Evolutionary conservation across 1,140 invertebrate genomes (phyloP), one percentile per base, ranked within the genome.

Genomic region (Papilio polytes): DNA sequence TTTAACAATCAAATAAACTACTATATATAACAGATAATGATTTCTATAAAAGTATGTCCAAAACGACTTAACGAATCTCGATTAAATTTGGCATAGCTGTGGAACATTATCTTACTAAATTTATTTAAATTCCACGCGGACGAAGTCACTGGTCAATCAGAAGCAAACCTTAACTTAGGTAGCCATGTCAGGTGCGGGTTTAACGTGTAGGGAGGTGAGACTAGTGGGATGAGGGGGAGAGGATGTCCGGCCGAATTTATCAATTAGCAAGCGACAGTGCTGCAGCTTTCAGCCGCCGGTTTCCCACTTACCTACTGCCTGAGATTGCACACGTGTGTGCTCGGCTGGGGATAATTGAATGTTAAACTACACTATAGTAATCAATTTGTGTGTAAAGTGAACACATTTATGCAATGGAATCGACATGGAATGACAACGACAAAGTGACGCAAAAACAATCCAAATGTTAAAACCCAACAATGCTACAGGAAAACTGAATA

Each of bases 201-300:
- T 22, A 1, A 73, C 9, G 74, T 26, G 78, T 74, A 76, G 15
- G 66, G 77, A 70, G 77, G 80, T 59, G 12, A 41, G 26, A 46
- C 70, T 66, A 80, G 77, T 10, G 63, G 44, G 73, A 15, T 81
- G 74, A 12, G 59, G 56, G 31, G 66, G 76, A 77, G 74, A 18
- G 66, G 56, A 77, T 63, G 77, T 78, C 44, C 80, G 84, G 86
- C 82, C 84, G 84, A 90, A 89, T 89, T 89, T 89, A 88, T 85
- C 87, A 89, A 90, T 90, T 90, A 89, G 86, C 87, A 86, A 86
- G 85, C 86, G 83, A 41, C 13, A 31, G 13, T 7, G 46, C 51
- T 70, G 76, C 83, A 74, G 53, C 78, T 81, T 82, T 63, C 85
- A 26, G 74, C 20, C 41, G 13, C 44, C 44, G 26, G 46, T 76